Conservation (phyloP, 2,113 vertebrate genomes). For the Turdus rufiventris region DNA sequence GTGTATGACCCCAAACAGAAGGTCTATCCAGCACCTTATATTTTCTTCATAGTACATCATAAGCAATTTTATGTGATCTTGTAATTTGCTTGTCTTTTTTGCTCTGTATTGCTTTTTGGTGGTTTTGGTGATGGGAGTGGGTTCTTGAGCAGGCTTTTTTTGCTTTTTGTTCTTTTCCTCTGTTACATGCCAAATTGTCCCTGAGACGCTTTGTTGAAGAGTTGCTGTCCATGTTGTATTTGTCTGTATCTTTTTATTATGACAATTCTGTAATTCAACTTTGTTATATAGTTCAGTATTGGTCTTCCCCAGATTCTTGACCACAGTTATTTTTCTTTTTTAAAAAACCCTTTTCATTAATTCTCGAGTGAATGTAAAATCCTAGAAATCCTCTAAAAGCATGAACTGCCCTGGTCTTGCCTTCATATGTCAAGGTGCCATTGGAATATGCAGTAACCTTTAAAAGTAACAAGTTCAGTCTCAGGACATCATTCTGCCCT, state of each 20-base stretch:
- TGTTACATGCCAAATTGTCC: not conserved
- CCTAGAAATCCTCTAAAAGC: not conserved
- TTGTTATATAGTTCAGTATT: no score
- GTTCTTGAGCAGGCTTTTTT: not conserved
- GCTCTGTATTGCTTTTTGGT: not conserved
- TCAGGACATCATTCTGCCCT: not conserved
- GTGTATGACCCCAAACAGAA: not conserved
- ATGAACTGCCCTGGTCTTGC: not conserved
- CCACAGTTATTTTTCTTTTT: not conserved
- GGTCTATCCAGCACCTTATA: not conserved
- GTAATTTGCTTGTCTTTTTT: not conserved
- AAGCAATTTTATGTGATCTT: not conserved
- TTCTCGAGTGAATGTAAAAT: not conserved
- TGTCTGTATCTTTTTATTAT: not conserved
- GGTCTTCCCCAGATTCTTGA: not conserved
- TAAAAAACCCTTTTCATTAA: rapidly evolving
- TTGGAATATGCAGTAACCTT: not conserved
- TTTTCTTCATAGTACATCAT: not conserved
- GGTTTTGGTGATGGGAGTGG: not conserved
- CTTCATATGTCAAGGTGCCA: not conserved
- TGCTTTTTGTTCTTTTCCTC: not conserved
- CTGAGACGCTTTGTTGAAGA: not conserved
- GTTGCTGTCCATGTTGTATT: not conserved
- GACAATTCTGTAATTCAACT: no score
- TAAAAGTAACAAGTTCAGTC: not conserved